Base-by-base conservation (phyloP, 1,140 invertebrate genomes). In the Zophobas atratus region DNA sequence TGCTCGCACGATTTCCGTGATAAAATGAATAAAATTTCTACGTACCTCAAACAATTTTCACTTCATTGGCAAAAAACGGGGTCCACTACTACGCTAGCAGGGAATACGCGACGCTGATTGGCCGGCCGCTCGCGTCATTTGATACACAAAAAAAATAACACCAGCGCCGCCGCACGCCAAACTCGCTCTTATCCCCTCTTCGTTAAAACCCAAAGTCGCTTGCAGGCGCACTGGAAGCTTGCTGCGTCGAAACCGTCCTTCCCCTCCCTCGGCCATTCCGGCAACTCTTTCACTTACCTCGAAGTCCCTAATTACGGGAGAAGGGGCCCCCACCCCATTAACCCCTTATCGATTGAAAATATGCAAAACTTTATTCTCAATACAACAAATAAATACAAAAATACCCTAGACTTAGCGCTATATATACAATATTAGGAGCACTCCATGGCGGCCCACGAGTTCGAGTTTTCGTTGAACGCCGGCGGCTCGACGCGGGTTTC, bases 1-100 rank as follows among this genome's bases (percentile, higher is more conserved):
- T 60, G 75, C 80, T 79, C 81, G 82, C 80, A 81, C 81, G 81
- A 81, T 82, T 85, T 85, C 85, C 85, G 80, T 80, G 79, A 82
- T 84, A 85, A 86, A 86, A 86, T 86, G 85, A 84, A 86, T 86
- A 86, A 86, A 86, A 86, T 86, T 78, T 86, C 85, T 86, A 86
- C 85, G 82, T 86, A 86, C 85, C 85, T 84, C 84, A 83, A 80
- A 84, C 83, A 83, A 83, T 83, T 84, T 85, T 85, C 85, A 86
- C 84, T 83, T 84, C 81, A 84, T 83, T 82, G 83, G 84, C 80
- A 82, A 83, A 83, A 82, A 83, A 84, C 85, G 85, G 85, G 85
- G 85, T 84, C 84, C 81, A 82, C 82, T 81, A 79, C 80, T 81
- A 77, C 77, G 77, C 81, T 81, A 84, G 82, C 85, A 86, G 81